Evolutionary conservation across 2,113 vertebrate species (phyloP).

Genomic region (Neotoma lepida): DNA sequence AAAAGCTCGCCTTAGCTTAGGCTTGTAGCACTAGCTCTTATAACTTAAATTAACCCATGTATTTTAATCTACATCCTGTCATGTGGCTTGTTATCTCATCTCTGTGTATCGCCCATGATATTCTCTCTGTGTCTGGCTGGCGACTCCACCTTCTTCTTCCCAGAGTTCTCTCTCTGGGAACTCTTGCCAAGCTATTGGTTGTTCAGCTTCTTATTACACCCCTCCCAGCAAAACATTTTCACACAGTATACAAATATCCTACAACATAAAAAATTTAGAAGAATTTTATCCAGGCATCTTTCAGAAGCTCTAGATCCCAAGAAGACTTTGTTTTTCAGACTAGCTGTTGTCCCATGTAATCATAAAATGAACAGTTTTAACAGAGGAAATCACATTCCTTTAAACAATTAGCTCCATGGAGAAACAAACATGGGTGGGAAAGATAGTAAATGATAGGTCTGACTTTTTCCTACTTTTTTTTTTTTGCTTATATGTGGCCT

Average conservation of each 20-base stretch:
- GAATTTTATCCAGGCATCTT: not conserved
- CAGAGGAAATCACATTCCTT: not conserved
- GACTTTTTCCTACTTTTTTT: conserved; percentile 31
- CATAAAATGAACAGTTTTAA: conserved; percentile 17
- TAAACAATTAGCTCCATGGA: not conserved
- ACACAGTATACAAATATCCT: not conserved
- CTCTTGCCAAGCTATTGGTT: not conserved
- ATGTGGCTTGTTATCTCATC: not conserved
- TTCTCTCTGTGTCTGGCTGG: not conserved
- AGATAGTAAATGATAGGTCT: not conserved
- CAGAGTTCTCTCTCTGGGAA: not conserved
- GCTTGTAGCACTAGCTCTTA: not conserved
- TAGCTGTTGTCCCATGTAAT: not conserved
- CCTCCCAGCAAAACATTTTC: not conserved
- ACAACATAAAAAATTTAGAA: not conserved
- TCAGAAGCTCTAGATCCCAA: not conserved
- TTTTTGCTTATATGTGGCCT: conserved; percentile 58
- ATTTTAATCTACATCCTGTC: not conserved
- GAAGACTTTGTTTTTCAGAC: not conserved
- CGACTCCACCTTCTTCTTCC: not conserved
- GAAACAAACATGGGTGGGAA: not conserved
- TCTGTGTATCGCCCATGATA: not conserved
- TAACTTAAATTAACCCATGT: not conserved
- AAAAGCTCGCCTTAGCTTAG: not conserved
- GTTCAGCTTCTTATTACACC: not conserved